phyloP scores from a whole-genome alignment of 2,888 invertebrate genomes.

The Cancer borealis region DNA sequence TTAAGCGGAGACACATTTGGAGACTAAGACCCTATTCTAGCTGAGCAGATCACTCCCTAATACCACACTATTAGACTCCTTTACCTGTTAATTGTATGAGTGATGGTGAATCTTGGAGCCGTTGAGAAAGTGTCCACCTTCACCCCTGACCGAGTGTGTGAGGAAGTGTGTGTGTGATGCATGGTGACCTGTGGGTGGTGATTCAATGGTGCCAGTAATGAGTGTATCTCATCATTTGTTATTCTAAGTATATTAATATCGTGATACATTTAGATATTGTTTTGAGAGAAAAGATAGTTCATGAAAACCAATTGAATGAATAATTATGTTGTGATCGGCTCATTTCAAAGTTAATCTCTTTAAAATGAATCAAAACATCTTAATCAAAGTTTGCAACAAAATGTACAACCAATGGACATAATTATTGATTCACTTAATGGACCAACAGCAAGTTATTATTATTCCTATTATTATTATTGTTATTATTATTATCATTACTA shows the following conservation, averaged over 20 bases:
- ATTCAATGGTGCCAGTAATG: slow-evolving; percentile 3
- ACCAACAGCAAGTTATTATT: neutral
- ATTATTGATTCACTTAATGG: neutral
- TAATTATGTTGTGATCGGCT: neutral
- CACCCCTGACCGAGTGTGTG: neutral
- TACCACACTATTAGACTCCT: too few relatives aligned
- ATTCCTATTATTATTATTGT: neutral
- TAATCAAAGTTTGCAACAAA: neutral
- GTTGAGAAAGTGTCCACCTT: neutral
- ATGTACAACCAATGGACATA: too few relatives aligned
- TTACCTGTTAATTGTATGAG: too few relatives aligned
- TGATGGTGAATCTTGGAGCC: too few relatives aligned
- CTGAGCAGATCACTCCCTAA: too few relatives aligned
- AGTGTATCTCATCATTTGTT: neutral
- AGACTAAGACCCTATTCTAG: too few relatives aligned
- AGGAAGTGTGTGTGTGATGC: neutral
- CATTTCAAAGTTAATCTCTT: neutral
- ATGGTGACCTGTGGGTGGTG: neutral
- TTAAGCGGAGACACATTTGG: too few relatives aligned
- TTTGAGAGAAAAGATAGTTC: neutral
- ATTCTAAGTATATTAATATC: neutral
- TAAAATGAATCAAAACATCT: neutral
- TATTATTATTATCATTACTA: neutral
- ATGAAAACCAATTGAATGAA: neutral
- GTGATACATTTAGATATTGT: neutral